Base-by-base conservation (phyloP, 2,113 vertebrate species). In the Peucedramus taeniatus region DNA sequence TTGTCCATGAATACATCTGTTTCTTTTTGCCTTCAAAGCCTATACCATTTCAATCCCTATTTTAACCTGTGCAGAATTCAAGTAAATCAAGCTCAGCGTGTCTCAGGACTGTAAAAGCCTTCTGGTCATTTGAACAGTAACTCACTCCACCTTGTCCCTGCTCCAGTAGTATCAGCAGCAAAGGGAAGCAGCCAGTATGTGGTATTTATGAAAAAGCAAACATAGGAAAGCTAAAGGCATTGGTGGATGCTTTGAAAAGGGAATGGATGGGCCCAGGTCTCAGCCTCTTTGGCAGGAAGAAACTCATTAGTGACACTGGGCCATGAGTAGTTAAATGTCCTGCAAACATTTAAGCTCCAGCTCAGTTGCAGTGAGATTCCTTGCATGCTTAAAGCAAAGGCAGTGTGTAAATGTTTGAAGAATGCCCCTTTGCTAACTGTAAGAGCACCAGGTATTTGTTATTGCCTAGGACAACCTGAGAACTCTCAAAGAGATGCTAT, bases 361-460 rank as follows among this genome's bases (percentile, higher is more conserved):
- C 69, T 79, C 75, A 72, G 45, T 42, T 92, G 93, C 89, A 95
- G 57, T 28, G 66, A 44, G 70, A 94, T 94, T 95, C 87, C 42
- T 80, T 35, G 61, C 51, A 53, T 85, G 59, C 64, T 78, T 71
- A 61, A 71, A 53, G 35, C 37, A 69, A 93, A 93, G 71, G 33
- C 83, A 69, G 21, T 7, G 49, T 78, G 65, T 51, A 70, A 93
- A 72, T 31, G 63, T 84, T 89, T 90, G 76, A 77, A 87, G 61
- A 94, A 91, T 85, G 70, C 10, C 65, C n/a, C 44, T 82, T 39
- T 26, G 37, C 71, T 82, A 83, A 60, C 33, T 31, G 16, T 45
- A 68, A 64, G 61, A 72, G 89, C 31, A 75, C 9, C 3, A 7
- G 57, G 10, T 57, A 61, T 65, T 89, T 87, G 63, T 64, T 57